A percentile compares a stretch with the other conserved stretches of the same genome.
phyloP scores from a whole-genome alignment of 2,797 vertebrate genomes.

The Argya squamiceps region DNA sequence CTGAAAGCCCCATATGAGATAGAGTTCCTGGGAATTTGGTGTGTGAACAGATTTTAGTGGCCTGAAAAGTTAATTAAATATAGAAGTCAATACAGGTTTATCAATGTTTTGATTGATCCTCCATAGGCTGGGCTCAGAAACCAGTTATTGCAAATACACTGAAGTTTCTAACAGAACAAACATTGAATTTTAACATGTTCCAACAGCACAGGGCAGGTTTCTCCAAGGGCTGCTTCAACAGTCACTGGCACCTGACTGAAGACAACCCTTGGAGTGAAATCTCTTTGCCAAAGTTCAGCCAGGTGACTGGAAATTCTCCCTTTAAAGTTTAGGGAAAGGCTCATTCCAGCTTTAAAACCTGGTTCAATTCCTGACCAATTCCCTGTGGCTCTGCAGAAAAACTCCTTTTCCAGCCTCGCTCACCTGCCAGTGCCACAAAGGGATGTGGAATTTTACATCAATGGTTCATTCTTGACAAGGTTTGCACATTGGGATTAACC shows the following conservation, averaged over 20 bases:
- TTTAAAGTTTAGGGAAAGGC: neutral
- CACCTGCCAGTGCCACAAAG: neutral
- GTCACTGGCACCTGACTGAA: neutral
- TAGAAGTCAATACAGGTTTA: neutral
- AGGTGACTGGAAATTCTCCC: neutral
- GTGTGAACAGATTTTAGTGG: neutral
- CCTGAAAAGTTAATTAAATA: neutral
- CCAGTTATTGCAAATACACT: neutral
- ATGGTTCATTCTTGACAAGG: neutral
- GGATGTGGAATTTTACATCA: neutral
- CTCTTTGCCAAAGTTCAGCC: neutral
- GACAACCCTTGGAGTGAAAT: neutral
- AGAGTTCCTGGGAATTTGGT: neutral
- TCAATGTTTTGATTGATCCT: neutral
- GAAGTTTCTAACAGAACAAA: neutral
- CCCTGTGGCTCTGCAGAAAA: neutral
- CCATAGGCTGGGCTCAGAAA: neutral
- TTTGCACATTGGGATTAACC: neutral
- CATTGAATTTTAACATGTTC: neutral
- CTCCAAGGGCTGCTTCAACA: neutral
- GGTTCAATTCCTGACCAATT: neutral
- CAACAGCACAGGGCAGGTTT: neutral
- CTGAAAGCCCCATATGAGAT: accelerated
- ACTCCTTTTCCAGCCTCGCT: neutral
- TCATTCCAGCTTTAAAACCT: neutral